Evolutionary conservation across 1,140 invertebrate species (phyloP).

Genomic region (Zaprionus inermis): DNA sequence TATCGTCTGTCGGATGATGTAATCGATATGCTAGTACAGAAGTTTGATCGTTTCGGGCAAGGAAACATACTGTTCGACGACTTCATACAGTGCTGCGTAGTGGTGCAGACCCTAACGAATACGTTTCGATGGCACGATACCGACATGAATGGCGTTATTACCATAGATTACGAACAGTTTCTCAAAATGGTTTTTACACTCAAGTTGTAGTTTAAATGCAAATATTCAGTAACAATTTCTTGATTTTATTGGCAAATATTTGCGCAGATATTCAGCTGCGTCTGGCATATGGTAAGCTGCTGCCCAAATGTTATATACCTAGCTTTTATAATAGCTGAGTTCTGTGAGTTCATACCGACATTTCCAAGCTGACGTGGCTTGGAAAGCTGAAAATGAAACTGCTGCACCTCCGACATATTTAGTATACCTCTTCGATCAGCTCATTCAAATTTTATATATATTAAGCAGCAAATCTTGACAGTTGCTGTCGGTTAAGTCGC

Average conservation of each 20-base stretch:
- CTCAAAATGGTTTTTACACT: conserved; percentile 96
- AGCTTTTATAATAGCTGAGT: not conserved
- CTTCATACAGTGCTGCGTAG: conserved; percentile 97
- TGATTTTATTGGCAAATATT: not conserved
- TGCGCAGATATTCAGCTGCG: not conserved
- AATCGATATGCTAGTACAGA: conserved; percentile 92
- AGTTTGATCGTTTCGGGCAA: conserved; percentile 96
- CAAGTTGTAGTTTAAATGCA: conserved; percentile 87
- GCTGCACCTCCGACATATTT: no score
- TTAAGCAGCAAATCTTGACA: not conserved
- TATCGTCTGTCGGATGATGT: conserved; percentile 93
- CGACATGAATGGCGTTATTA: conserved; percentile 96
- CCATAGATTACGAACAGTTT: conserved; percentile 98
- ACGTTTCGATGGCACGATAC: conserved; percentile 95
- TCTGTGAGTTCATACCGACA: not conserved
- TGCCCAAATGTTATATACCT: not conserved
- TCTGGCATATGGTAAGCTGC: not conserved
- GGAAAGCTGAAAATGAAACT: no score
- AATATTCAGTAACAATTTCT: not conserved
- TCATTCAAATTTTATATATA: no score
- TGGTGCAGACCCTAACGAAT: conserved; percentile 94
- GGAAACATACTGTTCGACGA: conserved; percentile 96
- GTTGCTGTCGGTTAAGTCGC: not conserved
- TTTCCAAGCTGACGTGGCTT: no score
- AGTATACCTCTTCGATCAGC: no score